Conservation (phyloP, 2,113 vertebrate species). For the Nycticebus coucang region DNA sequence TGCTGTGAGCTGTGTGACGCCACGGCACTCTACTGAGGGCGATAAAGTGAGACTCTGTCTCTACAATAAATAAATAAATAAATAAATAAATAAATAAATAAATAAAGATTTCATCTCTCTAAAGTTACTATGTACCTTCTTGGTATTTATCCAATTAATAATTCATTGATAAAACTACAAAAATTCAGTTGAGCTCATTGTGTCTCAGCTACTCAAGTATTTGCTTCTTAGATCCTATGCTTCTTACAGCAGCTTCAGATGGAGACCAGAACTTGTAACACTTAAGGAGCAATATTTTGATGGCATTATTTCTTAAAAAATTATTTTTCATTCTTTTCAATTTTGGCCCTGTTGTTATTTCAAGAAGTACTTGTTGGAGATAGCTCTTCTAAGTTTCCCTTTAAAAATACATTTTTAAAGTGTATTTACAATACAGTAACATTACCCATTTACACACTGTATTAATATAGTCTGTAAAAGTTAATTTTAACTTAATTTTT, state of each 20-base stretch:
- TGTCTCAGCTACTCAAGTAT: conserved; percentile 13
- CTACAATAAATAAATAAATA: no score
- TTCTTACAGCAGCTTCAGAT: conserved; percentile 31
- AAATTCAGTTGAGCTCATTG: background rate
- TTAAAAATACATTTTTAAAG: conserved; percentile 6
- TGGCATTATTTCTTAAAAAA: conserved; percentile 69
- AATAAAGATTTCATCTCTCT: background rate
- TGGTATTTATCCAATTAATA: background rate
- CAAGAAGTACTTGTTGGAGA: background rate
- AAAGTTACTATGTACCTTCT: background rate
- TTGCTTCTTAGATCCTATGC: background rate
- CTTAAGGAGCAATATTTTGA: conserved; percentile 49
- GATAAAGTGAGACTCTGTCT: no score
- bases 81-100: background rate
- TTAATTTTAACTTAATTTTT: background rate
- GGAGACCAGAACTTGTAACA: conserved; percentile 3
- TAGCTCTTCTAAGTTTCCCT: background rate
- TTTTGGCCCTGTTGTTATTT: background rate
- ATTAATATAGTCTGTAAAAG: background rate
- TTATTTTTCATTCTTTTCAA: conserved; percentile 5
- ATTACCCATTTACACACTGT: background rate
- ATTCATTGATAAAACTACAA: background rate
- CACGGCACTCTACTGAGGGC: no score
- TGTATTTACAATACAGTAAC: no score
- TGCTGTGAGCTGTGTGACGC: no score